A percentile compares a stretch with the other conserved stretches of the same genome.
These are phyloP conservation scores for Formica aserva DNA, from an alignment of 2,888 invertebrate genomes.

Conservation along the genomic window DNA sequence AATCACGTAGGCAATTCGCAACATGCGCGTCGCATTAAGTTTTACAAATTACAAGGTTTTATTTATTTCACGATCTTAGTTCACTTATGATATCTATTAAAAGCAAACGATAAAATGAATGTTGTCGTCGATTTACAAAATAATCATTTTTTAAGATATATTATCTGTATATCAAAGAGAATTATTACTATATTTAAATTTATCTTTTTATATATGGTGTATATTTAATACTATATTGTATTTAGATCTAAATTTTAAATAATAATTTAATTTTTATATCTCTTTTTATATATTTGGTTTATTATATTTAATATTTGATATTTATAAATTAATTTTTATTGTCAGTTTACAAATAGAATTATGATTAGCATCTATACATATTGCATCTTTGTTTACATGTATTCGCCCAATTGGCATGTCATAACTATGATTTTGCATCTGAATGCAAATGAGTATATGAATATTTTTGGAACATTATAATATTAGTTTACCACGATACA, in stretches of 20 bases:
- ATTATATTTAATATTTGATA: neutral
- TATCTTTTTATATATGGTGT: neutral
- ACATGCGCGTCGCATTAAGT: neutral
- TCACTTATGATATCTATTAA: neutral
- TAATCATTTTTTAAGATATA: neutral
- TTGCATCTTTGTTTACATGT: neutral
- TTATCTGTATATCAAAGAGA: neutral
- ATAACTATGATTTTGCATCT: neutral
- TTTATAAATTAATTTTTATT: neutral
- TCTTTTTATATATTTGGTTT: neutral
- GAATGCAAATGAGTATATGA: neutral
- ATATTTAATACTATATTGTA: neutral
- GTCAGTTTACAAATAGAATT: neutral
- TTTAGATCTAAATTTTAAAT: neutral
- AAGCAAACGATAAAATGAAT: neutral
- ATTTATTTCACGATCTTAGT: neutral
- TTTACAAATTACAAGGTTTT: conserved; percentile 1
- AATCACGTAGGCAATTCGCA: conserved; percentile 19
- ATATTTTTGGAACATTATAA: conserved; percentile 9
- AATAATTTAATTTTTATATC: neutral
- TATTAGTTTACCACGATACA: neutral
- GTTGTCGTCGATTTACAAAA: neutral
- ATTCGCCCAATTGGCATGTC: neutral
- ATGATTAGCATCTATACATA: neutral
- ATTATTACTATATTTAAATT: neutral